Base-by-base conservation (phyloP, 1,140 invertebrate genomes). In the Littorina saxatilis region DNA sequence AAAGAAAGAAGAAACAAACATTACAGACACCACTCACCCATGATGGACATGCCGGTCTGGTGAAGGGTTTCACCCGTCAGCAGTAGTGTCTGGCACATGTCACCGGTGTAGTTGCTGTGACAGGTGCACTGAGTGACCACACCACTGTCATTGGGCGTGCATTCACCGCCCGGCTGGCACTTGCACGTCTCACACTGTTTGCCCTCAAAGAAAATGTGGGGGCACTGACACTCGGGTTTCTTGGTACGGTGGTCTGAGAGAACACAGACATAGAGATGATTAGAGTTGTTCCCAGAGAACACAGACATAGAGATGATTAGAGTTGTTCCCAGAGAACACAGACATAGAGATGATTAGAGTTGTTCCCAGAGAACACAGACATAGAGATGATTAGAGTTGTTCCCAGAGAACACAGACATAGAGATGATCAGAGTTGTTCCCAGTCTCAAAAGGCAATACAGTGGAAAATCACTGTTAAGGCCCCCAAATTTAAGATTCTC, bases 121-220 rank as follows among this genome's bases (percentile, higher is more conserved):
- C 66, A 68, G 66, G 55, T 80, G 66, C 78, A 80, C n/a, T 52
- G 23, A 15, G 43, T 68, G 40, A 52, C 43, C 11, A 32, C 63
- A 29, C 52, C 50, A 27, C 47, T 23, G 27, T 29, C 29, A 23
- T 79, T 55, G 20, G 50, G 13, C 11, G 3, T 35, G 32, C 78
- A 80, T 43, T 72, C 39, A 20, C 78, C 78, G 29, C 72, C 37
- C 58, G 32, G 72, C 15, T 79, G 13, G 63, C 87, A 88, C 35
- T 68, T 74, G 68, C 87, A 88, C 2, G 29, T 78, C 13, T 88
- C 84, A 84, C 87, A 88, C 27, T 29, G 74, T 0, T 66, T 55
- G 29, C 87, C 87, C 68, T 58, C 75, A 61, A 68, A 68, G 66
- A 68, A 63, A 79, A 47, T n/a, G 61, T n/a, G 43, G 20, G 47